Conservation (phyloP, 2,888 invertebrate genomes). For the Hypsopygia costalis region DNA sequence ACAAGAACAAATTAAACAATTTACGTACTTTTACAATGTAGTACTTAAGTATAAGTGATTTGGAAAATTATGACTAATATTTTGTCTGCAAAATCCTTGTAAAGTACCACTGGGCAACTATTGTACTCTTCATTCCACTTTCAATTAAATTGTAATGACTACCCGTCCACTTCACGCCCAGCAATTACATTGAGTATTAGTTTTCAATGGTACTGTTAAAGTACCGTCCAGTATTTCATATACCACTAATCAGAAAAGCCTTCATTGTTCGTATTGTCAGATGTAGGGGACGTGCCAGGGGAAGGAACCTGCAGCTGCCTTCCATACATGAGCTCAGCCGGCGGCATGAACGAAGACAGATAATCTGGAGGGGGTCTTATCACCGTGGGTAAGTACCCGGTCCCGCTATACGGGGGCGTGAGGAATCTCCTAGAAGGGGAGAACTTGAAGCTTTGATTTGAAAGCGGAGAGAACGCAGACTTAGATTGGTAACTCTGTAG, state of each 20-base stretch:
- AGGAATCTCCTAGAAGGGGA: constrained; percentile 88
- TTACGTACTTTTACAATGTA: no score
- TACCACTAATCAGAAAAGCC: constrained; percentile 72
- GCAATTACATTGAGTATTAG: no score
- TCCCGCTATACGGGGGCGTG: constrained; percentile 90
- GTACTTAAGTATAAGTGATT: no score
- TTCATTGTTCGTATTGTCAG: constrained; percentile 73
- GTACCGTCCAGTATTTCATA: constrained; percentile 39
- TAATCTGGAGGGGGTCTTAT: constrained; percentile 81
- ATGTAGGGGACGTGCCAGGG: constrained; percentile 72
- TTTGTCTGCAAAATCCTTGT: not conserved
- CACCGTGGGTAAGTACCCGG: constrained; percentile 90
- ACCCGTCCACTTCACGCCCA: no score
- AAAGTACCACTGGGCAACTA: not conserved
- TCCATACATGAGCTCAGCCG: constrained; percentile 69
- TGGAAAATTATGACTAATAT: no score
- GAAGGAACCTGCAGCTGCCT: constrained; percentile 68
- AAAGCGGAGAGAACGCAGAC: constrained; percentile 90
- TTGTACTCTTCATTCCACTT: no score
- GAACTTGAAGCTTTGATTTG: constrained; percentile 81
- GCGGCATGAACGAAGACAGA: constrained; percentile 66
- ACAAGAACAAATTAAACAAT: no score
- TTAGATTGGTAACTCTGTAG: constrained; percentile 77
- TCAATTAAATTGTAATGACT: no score
- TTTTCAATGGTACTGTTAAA: no score